A percentile compares a stretch with the other conserved stretches of the same genome.
Conservation (phyloP, 2,888 invertebrate genomes). For the Drosophila ezoana region DNA sequence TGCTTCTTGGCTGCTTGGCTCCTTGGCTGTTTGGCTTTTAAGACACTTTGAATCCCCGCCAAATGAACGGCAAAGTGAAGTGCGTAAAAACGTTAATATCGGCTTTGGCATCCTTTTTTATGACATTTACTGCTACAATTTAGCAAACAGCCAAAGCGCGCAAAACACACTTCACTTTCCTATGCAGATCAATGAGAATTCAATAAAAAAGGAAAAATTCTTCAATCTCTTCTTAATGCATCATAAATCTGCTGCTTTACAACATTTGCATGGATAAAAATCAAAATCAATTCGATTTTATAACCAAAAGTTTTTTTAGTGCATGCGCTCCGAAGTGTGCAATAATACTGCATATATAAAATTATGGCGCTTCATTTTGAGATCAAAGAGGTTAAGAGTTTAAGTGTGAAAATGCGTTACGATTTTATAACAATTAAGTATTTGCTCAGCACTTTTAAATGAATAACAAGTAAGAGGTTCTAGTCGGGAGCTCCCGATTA, state of each 20-base stretch:
- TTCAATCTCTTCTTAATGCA: slow-evolving; percentile 56
- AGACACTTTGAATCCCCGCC: slow-evolving; percentile 50
- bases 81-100: slow-evolving; percentile 71
- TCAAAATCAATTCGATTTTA: slow-evolving; percentile 40
- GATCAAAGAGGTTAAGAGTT: background rate
- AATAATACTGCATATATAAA: slow-evolving; percentile 24
- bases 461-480: too few species aligned
- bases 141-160: slow-evolving; percentile 43
- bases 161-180: slow-evolving; percentile 41
- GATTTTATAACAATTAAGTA: too few species aligned
- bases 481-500: too few species aligned
- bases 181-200: slow-evolving; percentile 67
- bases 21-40: slow-evolving; percentile 43
- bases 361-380: background rate
- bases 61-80: slow-evolving; percentile 49
- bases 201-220: slow-evolving; percentile 60
- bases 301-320: slow-evolving; percentile 13
- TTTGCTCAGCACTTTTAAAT: too few species aligned
- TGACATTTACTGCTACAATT: slow-evolving; percentile 70
- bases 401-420: background rate
- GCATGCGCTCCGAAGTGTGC: background rate
- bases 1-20: slow-evolving; percentile 29
- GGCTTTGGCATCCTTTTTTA: slow-evolving; percentile 64
- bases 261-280: slow-evolving; percentile 30
- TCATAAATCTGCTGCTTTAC: slow-evolving; percentile 56